Conservation (phyloP, 2,797 vertebrate species). For the Botia almorhae region DNA sequence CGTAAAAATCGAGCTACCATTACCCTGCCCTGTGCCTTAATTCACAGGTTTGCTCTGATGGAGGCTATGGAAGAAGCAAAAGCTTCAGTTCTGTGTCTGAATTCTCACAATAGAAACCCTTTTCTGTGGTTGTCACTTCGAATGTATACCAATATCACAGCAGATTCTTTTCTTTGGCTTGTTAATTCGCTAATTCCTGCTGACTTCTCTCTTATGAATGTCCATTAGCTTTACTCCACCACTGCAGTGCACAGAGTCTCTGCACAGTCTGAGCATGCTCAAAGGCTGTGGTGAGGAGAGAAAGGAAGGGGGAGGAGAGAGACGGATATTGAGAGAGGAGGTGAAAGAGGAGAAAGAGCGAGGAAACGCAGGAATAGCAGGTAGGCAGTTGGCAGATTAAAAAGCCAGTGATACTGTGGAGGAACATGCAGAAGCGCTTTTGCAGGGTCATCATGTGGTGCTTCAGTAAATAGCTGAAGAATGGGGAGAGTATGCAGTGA, state of each 20-base stretch:
- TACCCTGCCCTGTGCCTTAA: not conserved
- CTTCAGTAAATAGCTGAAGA: conserved; percentile 4
- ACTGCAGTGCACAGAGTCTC: conserved; percentile 69
- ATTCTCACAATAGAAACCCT: not conserved
- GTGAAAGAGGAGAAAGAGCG: conserved; percentile 55
- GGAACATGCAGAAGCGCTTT: not conserved
- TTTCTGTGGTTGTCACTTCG: conserved; percentile 10
- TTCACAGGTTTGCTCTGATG: not conserved
- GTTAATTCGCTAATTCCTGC: not conserved
- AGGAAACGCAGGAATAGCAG: conserved; percentile 56
- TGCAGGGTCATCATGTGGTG: conserved; percentile 21
- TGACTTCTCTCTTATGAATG: conserved; percentile 50
- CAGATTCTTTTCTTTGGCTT: not conserved
- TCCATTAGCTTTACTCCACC: conserved; percentile 54
- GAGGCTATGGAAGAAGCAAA: not conserved
- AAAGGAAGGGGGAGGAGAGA: conserved; percentile 52
- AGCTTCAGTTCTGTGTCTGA: not conserved
- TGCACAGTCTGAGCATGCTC: conserved; percentile 64
- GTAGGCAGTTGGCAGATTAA: conserved; percentile 62
- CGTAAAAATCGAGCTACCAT: no score
- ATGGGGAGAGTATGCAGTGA: conserved; percentile 26
- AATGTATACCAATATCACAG: not conserved
- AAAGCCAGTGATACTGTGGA: conserved; percentile 5
- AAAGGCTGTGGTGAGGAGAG: conserved; percentile 52
- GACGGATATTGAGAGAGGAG: conserved; percentile 52